Base-by-base conservation (phyloP, 64 coral and sea anemone genomes). In the Porites australiensis region DNA sequence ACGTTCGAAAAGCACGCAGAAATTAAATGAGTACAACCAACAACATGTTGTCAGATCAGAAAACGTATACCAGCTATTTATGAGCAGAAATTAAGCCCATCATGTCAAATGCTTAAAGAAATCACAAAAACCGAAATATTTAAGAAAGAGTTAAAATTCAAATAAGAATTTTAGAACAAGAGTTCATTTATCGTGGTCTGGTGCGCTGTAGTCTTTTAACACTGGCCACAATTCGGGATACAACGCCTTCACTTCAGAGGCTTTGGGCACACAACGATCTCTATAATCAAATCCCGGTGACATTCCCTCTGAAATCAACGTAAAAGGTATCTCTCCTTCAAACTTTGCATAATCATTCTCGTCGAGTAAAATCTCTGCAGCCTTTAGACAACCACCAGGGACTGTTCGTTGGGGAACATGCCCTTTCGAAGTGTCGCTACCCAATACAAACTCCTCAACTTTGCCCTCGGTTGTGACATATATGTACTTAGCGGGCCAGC, bases 401-500 rank as follows among this genome's bases (percentile, higher is more conserved):
- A 98, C 78, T 13, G 59, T 83, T 3, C 68, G 50, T 50, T 98
- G 71, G 79, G 73, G 62, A 58, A 89, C 79, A 8, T 98, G 93
- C 4, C 96, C 96, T 72, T 92, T 89, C 8, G 65, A 68, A 15
- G 92, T 53, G 19, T 98, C 96, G 51, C 47, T 84, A 14, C 96
- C 93, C 4, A 98, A 44, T n/a, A 89, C 89, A 22, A 74, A 60
- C 73, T 98, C 86, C 66, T 78, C 43, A 16, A 89, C 12, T 72
- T 92, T 85, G 13, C 96, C 93, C 18, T 95, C 89, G 0, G 92
- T 76, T 70, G 89, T 83, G 2, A 95, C 62, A 46, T 70, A 79
- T 23, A 80, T 75, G 65, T 92, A 98, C 45, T 75, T 88, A 0
- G 90, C 86, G 12, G 96, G 96, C 96, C 96, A 98, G 19, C 96